phyloP scores from a whole-genome alignment of 2,797 vertebrate species.

The Oreonectes daqikongensis region DNA sequence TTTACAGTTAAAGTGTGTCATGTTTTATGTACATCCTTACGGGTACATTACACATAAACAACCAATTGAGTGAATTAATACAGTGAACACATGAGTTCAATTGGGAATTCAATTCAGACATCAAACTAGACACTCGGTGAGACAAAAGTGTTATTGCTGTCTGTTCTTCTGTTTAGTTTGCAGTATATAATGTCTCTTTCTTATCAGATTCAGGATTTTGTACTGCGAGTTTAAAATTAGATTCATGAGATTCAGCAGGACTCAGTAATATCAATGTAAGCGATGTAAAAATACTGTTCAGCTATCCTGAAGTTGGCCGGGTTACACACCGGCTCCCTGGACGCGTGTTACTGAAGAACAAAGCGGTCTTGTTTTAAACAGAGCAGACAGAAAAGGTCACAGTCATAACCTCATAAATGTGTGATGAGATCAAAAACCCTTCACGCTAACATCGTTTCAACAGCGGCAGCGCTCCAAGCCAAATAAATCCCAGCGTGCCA shows the following conservation, averaged over 20 bases:
- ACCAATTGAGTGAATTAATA: too few species aligned
- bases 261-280: neutral
- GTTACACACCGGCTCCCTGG: neutral
- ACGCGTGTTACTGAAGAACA: neutral
- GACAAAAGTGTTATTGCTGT: too few species aligned
- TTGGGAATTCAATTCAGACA: too few species aligned
- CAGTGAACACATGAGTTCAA: too few species aligned
- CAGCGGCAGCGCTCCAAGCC: neutral
- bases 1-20: too few species aligned
- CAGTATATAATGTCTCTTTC: too few species aligned
- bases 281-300: neutral
- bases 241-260: neutral
- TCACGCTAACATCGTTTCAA: neutral
- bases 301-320: neutral
- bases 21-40: too few species aligned
- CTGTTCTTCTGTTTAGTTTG: too few species aligned
- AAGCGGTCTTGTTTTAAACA: neutral
- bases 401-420: conserved; percentile 13
- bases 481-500: neutral
- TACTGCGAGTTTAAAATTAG: neutral
- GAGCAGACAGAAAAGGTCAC: conserved; percentile 13
- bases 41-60: too few species aligned
- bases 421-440: conserved; percentile 26
- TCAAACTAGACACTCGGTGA: too few species aligned
- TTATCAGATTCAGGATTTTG: neutral